phyloP scores from a whole-genome alignment of 2,888 invertebrate species.

The Agrilus biguttatus region DNA sequence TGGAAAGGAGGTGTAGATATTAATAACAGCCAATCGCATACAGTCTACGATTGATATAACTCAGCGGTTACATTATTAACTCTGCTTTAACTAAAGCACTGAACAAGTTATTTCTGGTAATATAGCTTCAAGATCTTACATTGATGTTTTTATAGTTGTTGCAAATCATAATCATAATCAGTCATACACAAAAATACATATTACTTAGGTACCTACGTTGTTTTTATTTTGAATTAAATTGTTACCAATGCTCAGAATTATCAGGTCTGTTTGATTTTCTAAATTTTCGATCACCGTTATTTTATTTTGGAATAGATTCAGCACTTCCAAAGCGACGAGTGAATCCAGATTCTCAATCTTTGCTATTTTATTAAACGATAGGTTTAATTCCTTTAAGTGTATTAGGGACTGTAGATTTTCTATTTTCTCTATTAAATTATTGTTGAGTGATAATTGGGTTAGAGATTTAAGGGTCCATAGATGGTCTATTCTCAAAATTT shows the following conservation, averaged over 20 bases:
- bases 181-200: no score
- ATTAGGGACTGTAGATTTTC: slow-evolving; percentile 64
- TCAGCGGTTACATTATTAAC: no score
- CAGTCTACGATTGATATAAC: no score
- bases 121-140: no score
- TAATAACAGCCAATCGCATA: no score
- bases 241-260: slow-evolving; percentile 75
- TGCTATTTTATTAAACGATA: slow-evolving; percentile 79
- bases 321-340: slow-evolving; percentile 57
- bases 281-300: slow-evolving; percentile 65
- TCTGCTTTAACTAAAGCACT: no score
- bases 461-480: slow-evolving; percentile 70
- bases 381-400: slow-evolving; percentile 64
- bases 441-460: slow-evolving; percentile 64
- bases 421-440: slow-evolving; percentile 78
- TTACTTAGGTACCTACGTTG: slow-evolving; percentile 41
- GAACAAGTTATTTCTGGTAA: no score
- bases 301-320: slow-evolving; percentile 67
- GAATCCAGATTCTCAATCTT: slow-evolving; percentile 67
- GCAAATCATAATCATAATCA: no score
- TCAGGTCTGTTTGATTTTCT: slow-evolving; percentile 52
- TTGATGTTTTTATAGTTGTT: no score
- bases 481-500: slow-evolving; percentile 75
- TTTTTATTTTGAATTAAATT: slow-evolving; percentile 59
- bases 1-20: no score